Evolutionary conservation across 2,113 vertebrate genomes (phyloP), one percentile per base, ranked within the genome.

Genomic region (Willisornis vidua): DNA sequence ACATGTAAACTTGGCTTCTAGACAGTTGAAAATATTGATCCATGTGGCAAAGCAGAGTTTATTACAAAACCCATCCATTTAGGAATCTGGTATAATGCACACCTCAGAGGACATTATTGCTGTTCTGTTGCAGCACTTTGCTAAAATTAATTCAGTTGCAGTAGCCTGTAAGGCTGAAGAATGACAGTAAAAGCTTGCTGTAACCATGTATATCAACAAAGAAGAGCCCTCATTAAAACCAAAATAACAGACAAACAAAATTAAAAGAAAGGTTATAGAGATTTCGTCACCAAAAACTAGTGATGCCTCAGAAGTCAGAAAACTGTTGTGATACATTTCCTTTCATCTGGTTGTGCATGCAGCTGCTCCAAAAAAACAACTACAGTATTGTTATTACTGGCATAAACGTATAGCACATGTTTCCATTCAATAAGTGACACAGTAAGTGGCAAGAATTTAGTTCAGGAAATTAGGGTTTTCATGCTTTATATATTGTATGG

Each of bases 111-210:
- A 59, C 18, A 52, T 70, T 57, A 79, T 14, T 72, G 22, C 49
- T 84, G 8, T 63, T 90, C 74, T 92, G 29, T 82, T 92, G 82
- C 59, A 85, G 58, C 19, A 57, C 58, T 92, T 79, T 51, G 28
- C 89, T 85, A 43, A 71, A 94, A 94, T 93, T 96, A 93, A 96
- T 83, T 93, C 79, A 31, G 55, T 52, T 59, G 37, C 74, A 87
- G 46, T 78, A 76, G 52, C 62, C 59, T 1, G 0, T 74, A 29
- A 93, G 39, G 37, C 15, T 48, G 58, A 92, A 76, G 24, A 68
- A 51, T 75, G 23, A 74, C 49, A 70, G 86, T 58, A 90, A 95
- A 87, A 61, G 18, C 29, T 74, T 46, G 31, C 48, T 55, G 46
- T 65, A 93, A 88, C 41, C 31, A 96, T 29, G 12, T 68, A 37